A percentile compares a stretch with the other conserved stretches of the same genome.
These are phyloP conservation scores for Macroramphosus scolopax DNA, from an alignment of 2,797 vertebrate genomes.

Conservation along the genomic window DNA sequence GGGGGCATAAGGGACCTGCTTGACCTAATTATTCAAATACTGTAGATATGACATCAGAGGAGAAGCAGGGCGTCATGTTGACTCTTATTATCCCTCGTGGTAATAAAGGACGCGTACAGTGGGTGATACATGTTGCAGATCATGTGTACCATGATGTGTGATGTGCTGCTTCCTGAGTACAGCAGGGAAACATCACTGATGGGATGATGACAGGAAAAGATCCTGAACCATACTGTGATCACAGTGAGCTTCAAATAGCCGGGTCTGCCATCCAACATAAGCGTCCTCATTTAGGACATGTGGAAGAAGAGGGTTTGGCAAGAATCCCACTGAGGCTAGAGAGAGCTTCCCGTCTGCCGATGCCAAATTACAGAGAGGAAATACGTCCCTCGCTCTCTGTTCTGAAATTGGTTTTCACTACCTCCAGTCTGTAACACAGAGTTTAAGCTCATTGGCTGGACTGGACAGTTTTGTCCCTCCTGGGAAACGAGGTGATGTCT, in stretches of 20 bases:
- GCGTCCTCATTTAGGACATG: conserved; percentile 7
- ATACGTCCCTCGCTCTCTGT: neutral
- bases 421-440: neutral
- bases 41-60: too few relatives aligned
- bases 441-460: neutral
- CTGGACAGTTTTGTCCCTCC: conserved; percentile 2
- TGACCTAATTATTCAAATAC: too few relatives aligned
- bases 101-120: too few relatives aligned
- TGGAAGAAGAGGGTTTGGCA: conserved; percentile 17
- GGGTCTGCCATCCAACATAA: conserved; percentile 5
- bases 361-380: conserved; percentile 28
- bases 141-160: too few relatives aligned
- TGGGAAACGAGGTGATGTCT: neutral
- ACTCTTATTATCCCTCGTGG: too few relatives aligned
- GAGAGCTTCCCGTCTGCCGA: conserved; percentile 4
- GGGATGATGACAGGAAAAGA: conserved; percentile 1
- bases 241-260: conserved; percentile 2
- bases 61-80: too few relatives aligned
- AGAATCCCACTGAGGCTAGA: conserved; percentile 6
- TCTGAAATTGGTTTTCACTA: conserved; percentile 19
- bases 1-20: too few relatives aligned
- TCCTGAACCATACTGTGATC: neutral
- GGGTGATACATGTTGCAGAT: too few relatives aligned
- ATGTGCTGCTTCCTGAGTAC: too few relatives aligned
- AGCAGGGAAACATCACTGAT: neutral